These are phyloP conservation scores for Sthenelais limicola DNA, from an alignment of 2,888 invertebrate genomes.

Conservation along the genomic window DNA sequence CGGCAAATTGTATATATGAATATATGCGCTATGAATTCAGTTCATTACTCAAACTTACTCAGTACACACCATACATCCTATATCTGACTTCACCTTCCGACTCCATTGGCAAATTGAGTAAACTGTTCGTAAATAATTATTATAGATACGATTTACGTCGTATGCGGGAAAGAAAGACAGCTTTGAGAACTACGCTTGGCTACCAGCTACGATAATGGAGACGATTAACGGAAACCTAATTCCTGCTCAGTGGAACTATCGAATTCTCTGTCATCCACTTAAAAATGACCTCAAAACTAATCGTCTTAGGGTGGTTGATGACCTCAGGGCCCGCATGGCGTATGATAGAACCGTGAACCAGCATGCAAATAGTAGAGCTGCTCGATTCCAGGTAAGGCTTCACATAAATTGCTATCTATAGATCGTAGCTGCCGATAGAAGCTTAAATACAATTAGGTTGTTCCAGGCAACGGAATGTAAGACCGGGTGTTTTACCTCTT, in stretches of 20 bases:
- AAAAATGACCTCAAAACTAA: slow-evolving; percentile 43
- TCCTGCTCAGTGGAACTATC: slow-evolving; percentile 51
- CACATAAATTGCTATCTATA: background rate
- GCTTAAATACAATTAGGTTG: background rate
- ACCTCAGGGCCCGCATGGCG: slow-evolving; percentile 52
- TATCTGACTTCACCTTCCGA: too few species aligned
- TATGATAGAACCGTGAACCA: background rate
- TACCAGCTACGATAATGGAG: slow-evolving; percentile 59
- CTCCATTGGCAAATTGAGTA: too few species aligned
- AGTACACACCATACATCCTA: too few species aligned
- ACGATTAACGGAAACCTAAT: slow-evolving; percentile 48
- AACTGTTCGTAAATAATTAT: too few species aligned
- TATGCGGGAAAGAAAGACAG: slow-evolving; percentile 56
- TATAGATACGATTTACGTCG: slow-evolving; percentile 54
- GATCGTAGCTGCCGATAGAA: background rate
- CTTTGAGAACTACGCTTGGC: slow-evolving; percentile 55
- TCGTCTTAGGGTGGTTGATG: slow-evolving; percentile 54
- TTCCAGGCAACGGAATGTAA: too few species aligned
- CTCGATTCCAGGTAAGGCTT: slow-evolving; percentile 4
- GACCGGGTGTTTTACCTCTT: too few species aligned
- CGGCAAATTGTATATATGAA: too few species aligned
- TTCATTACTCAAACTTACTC: too few species aligned
- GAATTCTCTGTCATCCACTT: slow-evolving; percentile 58
- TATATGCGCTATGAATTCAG: too few species aligned
- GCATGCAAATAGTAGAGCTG: background rate